A percentile compares a stretch with the other conserved stretches of the same genome.
Conservation (phyloP, 2,888 invertebrate genomes). For the Ctena decussata region DNA sequence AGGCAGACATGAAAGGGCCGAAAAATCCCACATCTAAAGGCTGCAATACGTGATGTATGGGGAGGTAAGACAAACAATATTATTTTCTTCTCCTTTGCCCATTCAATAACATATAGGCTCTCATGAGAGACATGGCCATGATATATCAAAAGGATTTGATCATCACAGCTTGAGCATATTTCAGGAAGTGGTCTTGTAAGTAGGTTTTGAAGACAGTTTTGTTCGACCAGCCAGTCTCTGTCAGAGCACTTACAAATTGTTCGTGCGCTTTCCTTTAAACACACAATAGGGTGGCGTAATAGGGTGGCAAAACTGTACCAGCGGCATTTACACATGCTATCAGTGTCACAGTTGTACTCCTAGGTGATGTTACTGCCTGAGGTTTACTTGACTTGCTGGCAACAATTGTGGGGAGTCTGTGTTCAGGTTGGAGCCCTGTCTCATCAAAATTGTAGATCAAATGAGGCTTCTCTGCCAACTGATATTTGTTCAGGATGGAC, state of each 20-base stretch:
- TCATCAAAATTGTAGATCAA: constrained; percentile 45
- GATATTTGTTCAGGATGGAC: constrained; percentile 24
- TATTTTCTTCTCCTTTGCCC: constrained; percentile 25
- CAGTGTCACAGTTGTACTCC: constrained; percentile 19
- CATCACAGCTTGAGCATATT: background rate
- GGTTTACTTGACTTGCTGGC: constrained; percentile 12
- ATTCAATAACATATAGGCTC: background rate
- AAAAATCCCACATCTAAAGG: constrained; percentile 37
- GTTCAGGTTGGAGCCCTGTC: constrained; percentile 33
- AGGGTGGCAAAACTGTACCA: constrained; percentile 32
- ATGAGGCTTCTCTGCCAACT: constrained; percentile 22
- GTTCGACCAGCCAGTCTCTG: background rate
- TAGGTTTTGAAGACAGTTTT: constrained; percentile 21
- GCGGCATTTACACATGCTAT: constrained; percentile 29
- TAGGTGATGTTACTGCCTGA: constrained; percentile 32
- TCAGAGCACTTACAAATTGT: background rate
- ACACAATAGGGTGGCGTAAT: constrained; percentile 34
- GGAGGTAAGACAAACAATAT: constrained; percentile 37
- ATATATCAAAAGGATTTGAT: constrained; percentile 21
- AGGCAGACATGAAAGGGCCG: constrained; percentile 39
- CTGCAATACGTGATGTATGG: constrained; percentile 29
- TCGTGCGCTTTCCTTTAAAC: constrained; percentile 31
- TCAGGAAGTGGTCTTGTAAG: constrained; percentile 25
- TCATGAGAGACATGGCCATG: constrained; percentile 38
- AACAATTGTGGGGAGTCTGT: constrained; percentile 26